Base-by-base conservation (phyloP, 2,888 invertebrate species). In the Himalopsyche japonica region DNA sequence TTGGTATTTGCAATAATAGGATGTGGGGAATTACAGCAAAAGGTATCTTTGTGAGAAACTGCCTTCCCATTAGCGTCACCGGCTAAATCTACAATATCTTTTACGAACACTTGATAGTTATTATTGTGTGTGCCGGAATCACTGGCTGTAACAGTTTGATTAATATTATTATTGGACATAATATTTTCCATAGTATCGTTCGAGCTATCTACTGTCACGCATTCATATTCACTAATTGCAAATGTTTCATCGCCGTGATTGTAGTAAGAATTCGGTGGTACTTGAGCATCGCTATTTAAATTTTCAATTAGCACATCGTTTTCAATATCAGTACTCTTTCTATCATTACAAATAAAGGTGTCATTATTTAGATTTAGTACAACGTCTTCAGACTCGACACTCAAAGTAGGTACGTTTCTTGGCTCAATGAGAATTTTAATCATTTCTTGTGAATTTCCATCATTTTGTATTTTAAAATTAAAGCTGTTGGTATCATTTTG, bases 361-460 rank as follows among this genome's bases (percentile, higher is more conserved):
- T 1, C 37, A 57, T 32, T 80, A 20, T 27, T 80, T 20, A 30
- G 27, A 57, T 57, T 91, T 88, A 92, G 91, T 84, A 30, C 30
- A 70, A 70, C 15, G 15, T 70, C 30, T 27, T 70, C 70, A 70
- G 70, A 70, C 5, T 8, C 24, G 8, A 12, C 12, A 30, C 30
- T 70, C 27, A 27, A 15, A 15, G 70, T 12, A 10, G 70, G 20
- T 12, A 70, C 12, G 15, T 27, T 70, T 12, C 70, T 70, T 30
- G 27, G 70, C n/a, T 70, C 70, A 12, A 70, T 20, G 27, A 70
- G 70, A 12, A 70, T 70, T 70, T 70, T 70, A 70, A 70, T 70
- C 70, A 70, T 70, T 27, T 70, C 70, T 15, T 70, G 70, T 70
- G 70, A 70, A 70, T 70, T 70, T 15, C 70, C 70, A 27, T 70